Base-by-base conservation (phyloP, 2,888 invertebrate species). In the Laothoe populi region DNA sequence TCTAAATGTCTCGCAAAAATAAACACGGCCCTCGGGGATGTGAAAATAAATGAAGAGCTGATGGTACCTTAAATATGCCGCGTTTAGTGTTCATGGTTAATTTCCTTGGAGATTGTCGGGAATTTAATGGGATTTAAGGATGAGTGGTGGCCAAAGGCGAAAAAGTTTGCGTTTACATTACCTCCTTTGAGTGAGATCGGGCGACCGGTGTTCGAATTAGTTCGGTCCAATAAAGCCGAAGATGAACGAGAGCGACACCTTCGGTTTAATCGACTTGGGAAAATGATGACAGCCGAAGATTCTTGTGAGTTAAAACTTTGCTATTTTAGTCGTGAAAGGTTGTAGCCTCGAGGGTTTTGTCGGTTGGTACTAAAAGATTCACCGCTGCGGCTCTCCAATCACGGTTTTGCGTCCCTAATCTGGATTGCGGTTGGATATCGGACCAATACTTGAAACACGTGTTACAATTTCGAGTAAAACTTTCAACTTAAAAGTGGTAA, bases 41-140 rank as follows among this genome's bases (percentile, higher is more conserved):
- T 70, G 73, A 67, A 72, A 77, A 73, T 78, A 81, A 82, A 82
- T 82, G 76, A 78, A 82, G 75, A 77, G 75, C 76, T 78, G 77
- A 82, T 78, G 78, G 72, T 73, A 77, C 69, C 71, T 78, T 74
- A 81, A 83, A 80, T 79, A 81, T 77, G 70, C 74, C 70, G 70
- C 75, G 74, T 77, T 79, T 74, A 81, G 74, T 74, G 76, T 75
- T 72, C 75, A 77, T 77, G 70, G 74, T 79, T 82, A 81, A 82
- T 84, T 84, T 83, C 81, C 83, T 82, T 66, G 64, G 81, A 82
- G 82, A 80, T 78, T 74, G 71, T 77, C 72, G 70, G 65, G 67
- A 68, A 71, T 71, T 75, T 72, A 79, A 74, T 68, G 73, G 69
- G 66, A 67, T 66, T 66, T 69, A 70, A 69, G 71, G 75, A 72